Conservation (phyloP, 1,140 invertebrate genomes). For the Drepana arcuata region DNA sequence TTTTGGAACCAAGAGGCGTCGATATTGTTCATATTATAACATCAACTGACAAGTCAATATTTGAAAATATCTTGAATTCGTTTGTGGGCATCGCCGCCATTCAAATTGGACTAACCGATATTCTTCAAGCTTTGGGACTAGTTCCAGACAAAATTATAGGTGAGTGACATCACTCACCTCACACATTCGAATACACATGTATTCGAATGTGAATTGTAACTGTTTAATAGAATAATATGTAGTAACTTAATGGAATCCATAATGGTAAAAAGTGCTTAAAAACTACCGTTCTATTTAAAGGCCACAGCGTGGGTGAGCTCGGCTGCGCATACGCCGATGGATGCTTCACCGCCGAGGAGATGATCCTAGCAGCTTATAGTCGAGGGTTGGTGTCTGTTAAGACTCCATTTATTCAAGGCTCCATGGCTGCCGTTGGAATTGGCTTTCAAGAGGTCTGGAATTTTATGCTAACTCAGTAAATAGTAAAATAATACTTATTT, state of each 20-base stretch:
- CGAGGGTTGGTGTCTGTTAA: constrained; percentile 87
- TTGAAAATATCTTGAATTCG: constrained; percentile 80
- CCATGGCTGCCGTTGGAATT: constrained; percentile 86
- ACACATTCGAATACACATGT: no score
- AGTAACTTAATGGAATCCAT: no score
- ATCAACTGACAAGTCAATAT: constrained; percentile 74
- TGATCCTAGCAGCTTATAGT: constrained; percentile 85
- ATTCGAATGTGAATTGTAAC: no score
- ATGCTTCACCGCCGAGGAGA: constrained; percentile 84
- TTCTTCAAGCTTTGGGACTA: constrained; percentile 77
- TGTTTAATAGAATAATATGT: no score
- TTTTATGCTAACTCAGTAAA: no score
- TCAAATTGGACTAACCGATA: constrained; percentile 83
- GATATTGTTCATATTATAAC: constrained; percentile 81
- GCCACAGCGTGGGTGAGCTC: constrained; percentile 86
- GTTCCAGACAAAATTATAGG: constrained; percentile 50
- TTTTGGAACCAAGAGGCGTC: constrained; percentile 76
- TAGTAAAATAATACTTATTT: no score
- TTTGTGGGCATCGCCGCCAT: constrained; percentile 87
- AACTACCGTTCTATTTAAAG: no score
- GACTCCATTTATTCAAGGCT: constrained; percentile 79
- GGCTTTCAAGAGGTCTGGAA: constrained; percentile 72
- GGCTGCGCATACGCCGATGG: constrained; percentile 92
- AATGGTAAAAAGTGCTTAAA: no score
- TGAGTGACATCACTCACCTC: no score